phyloP scores from a whole-genome alignment of 1,140 invertebrate species.

The Drosophila takahashii region DNA sequence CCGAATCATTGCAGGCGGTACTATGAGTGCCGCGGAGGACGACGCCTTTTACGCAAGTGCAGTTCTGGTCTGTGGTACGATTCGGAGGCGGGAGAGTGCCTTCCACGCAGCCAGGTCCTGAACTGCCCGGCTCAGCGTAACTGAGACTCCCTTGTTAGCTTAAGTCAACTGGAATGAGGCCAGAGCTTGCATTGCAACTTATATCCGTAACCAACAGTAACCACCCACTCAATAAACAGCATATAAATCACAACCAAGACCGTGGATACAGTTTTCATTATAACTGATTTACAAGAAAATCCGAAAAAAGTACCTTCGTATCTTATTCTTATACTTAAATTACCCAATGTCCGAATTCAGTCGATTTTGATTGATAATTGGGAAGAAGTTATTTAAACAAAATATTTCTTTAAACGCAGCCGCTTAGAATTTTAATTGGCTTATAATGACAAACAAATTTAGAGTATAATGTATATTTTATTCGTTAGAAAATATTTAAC shows the following conservation, averaged over 20 bases:
- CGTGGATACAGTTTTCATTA: neutral
- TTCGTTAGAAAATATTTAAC: no score
- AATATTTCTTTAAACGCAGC: no score
- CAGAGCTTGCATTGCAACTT: slow-evolving; percentile 10
- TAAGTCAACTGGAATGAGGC: slow-evolving; percentile 2
- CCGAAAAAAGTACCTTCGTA: no score
- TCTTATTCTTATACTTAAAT: no score
- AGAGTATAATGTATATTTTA: no score
- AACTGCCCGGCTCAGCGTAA: slow-evolving; percentile 60
- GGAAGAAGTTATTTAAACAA: no score
- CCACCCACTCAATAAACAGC: slow-evolving; percentile 36
- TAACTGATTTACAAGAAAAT: no score
- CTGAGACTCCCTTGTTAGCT: slow-evolving; percentile 5
- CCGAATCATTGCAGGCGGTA: slow-evolving; percentile 51
- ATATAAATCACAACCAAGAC: slow-evolving; percentile 16
- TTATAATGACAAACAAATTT: no score
- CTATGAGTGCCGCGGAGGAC: slow-evolving; percentile 44
- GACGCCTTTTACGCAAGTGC: slow-evolving; percentile 34
- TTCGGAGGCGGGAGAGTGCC: slow-evolving; percentile 44
- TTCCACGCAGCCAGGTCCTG: slow-evolving; percentile 26
- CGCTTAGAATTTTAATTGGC: no score
- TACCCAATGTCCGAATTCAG: no score
- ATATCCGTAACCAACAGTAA: slow-evolving; percentile 43
- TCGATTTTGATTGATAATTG: neutral
- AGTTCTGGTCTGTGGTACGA: slow-evolving; percentile 54